These are phyloP conservation scores for Melolontha melolontha DNA, from an alignment of 2,888 invertebrate species.

Conservation along the genomic window DNA sequence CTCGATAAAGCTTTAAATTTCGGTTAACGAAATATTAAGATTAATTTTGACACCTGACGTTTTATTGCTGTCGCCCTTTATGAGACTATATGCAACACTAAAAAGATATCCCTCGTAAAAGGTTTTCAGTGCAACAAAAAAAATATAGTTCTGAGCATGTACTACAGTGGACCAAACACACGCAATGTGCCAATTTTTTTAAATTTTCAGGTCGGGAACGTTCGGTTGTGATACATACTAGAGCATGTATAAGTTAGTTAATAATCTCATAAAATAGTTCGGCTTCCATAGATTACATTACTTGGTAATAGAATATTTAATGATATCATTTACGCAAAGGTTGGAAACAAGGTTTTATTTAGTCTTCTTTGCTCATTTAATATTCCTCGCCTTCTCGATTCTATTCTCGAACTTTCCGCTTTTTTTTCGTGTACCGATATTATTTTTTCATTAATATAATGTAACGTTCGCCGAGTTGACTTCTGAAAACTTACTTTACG, in stretches of 20 bases:
- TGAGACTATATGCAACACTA: too few relatives aligned
- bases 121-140: too few relatives aligned
- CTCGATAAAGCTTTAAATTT: too few relatives aligned
- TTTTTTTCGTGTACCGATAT: neutral
- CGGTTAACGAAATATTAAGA: too few relatives aligned
- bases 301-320: constrained; percentile 19
- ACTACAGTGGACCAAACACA: too few relatives aligned
- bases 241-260: neutral
- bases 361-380: neutral
- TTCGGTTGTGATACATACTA: too few relatives aligned
- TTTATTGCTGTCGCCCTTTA: too few relatives aligned
- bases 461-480: constrained; percentile 11
- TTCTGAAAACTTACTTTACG: constrained; percentile 12
- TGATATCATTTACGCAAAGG: neutral
- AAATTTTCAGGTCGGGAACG: too few relatives aligned
- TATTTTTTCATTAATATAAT: constrained; percentile 30
- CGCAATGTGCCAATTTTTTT: too few relatives aligned
- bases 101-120: too few relatives aligned
- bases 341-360: neutral
- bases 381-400: neutral
- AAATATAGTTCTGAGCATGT: too few relatives aligned
- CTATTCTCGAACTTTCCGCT: neutral
- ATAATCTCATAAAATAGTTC: neutral
- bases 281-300: neutral
- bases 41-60: too few relatives aligned